A percentile compares a stretch with the other conserved stretches of the same genome.
phyloP scores from a whole-genome alignment of 2,888 invertebrate species.

The Pecten maximus region DNA sequence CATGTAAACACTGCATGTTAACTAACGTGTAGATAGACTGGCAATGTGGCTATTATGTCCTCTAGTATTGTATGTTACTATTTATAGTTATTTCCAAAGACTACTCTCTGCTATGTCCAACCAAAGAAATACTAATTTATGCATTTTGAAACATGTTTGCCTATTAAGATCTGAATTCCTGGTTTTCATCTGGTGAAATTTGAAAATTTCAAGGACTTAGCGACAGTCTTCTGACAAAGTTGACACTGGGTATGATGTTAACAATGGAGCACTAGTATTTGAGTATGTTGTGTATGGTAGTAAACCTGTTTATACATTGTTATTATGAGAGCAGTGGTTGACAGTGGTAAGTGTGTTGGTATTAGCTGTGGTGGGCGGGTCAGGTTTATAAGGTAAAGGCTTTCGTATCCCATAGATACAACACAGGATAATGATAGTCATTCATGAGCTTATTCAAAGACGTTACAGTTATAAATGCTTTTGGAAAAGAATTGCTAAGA shows the following conservation, averaged over 20 bases:
- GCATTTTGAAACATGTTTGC: too few species aligned
- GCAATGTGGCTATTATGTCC: not conserved
- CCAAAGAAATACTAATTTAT: too few species aligned
- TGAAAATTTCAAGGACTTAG: too few species aligned
- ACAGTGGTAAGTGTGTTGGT: not conserved
- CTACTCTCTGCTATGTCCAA: not conserved
- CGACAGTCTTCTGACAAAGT: too few species aligned
- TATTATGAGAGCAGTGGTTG: not conserved
- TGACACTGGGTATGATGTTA: too few species aligned
- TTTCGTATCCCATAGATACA: not conserved
- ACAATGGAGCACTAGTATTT: too few species aligned
- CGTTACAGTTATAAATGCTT: too few species aligned
- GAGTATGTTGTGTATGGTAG: too few species aligned
- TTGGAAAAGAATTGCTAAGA: not conserved
- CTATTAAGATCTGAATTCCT: too few species aligned
- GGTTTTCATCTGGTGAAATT: too few species aligned
- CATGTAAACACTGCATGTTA: constrained; percentile 19
- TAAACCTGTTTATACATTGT: not conserved
- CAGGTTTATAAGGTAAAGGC: not conserved
- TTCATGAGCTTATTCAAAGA: too few species aligned
- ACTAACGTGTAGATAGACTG: not conserved
- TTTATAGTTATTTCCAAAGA: not conserved
- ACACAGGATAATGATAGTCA: not conserved
- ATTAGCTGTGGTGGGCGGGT: not conserved
- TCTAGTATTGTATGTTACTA: not conserved